Conservation (phyloP, 2,113 vertebrate species). For the Turdus rufiventris region DNA sequence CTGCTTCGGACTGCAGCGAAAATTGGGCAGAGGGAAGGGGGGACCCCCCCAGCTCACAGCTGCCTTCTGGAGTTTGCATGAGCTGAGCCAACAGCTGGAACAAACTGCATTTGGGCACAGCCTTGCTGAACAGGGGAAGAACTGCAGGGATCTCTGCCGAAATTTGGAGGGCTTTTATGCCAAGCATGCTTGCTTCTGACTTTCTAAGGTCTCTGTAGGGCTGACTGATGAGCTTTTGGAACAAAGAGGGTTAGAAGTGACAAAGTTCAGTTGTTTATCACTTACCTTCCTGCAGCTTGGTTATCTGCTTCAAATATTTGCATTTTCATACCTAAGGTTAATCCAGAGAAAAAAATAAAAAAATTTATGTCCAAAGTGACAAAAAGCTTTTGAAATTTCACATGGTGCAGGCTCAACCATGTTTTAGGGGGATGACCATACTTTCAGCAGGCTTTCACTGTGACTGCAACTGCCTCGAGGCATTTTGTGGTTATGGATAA, state of each 20-base stretch:
- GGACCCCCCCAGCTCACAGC: not conserved
- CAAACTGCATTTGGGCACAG: not conserved
- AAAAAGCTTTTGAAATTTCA: not conserved
- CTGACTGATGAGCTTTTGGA: not conserved
- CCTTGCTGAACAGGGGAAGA: not conserved
- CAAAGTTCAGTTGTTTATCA: not conserved
- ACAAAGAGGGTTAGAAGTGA: not conserved
- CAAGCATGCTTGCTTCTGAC: not conserved
- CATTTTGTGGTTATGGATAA: constrained; percentile 6
- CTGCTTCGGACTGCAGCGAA: not conserved
- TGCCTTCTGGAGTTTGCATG: not conserved
- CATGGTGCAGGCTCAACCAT: not conserved
- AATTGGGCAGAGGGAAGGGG: accelerated
- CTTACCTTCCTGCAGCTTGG: not conserved
- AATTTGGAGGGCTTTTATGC: not conserved
- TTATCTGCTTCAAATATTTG: not conserved
- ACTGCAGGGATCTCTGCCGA: not conserved
- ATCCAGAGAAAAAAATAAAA: not conserved
- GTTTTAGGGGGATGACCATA: not conserved
- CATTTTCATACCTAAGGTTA: not conserved
- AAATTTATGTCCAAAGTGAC: not conserved
- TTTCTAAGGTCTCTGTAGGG: not conserved
- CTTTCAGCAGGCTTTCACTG: constrained; percentile 28
- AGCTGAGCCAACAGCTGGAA: not conserved
- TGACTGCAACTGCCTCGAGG: not conserved